phyloP scores from a whole-genome alignment of 2,888 invertebrate genomes.

The Argynnis bischoffii region DNA sequence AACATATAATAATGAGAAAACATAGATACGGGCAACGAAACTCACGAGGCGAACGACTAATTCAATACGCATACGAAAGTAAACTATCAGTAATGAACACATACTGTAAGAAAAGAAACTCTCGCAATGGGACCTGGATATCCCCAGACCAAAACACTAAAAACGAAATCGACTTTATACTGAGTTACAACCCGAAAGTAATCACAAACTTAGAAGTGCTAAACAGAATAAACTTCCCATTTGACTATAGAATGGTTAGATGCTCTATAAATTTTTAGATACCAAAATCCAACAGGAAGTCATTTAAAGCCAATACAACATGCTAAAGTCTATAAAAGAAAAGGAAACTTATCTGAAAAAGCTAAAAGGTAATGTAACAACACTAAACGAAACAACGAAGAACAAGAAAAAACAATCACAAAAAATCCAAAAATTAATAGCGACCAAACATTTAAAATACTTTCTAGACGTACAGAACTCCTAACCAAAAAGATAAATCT shows the following conservation, averaged over 20 bases:
- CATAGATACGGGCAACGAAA: conserved; percentile 33
- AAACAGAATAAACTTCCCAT: conserved; percentile 11
- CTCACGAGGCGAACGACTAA: conserved; percentile 30
- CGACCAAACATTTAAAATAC: conserved; percentile 25
- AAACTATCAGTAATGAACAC: conserved; percentile 17
- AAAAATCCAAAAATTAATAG: conserved; percentile 14
- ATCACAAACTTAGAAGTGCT: conserved; percentile 15
- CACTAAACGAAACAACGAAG: conserved; percentile 13
- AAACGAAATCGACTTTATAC: too few species aligned
- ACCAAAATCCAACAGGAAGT: conserved; percentile 24
- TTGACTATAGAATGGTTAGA: conserved; percentile 32
- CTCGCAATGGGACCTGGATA: too few species aligned
- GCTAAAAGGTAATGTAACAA: not conserved
- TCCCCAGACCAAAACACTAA: too few species aligned
- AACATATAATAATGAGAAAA: conserved; percentile 33
- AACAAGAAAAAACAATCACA: conserved; percentile 10
- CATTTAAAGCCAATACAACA: conserved; percentile 19
- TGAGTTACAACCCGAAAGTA: too few species aligned
- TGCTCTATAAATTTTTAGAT: not conserved
- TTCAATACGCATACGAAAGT: conserved; percentile 37
- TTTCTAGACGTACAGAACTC: conserved; percentile 25
- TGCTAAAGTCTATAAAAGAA: not conserved
- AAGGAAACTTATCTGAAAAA: not conserved
- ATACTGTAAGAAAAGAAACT: too few species aligned
- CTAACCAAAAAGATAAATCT: conserved; percentile 19